A percentile compares a stretch with the other conserved stretches of the same genome.
These are phyloP conservation scores for Leptinotarsa rubiginosa DNA, from an alignment of 2,888 invertebrate genomes.

Conservation along the genomic window DNA sequence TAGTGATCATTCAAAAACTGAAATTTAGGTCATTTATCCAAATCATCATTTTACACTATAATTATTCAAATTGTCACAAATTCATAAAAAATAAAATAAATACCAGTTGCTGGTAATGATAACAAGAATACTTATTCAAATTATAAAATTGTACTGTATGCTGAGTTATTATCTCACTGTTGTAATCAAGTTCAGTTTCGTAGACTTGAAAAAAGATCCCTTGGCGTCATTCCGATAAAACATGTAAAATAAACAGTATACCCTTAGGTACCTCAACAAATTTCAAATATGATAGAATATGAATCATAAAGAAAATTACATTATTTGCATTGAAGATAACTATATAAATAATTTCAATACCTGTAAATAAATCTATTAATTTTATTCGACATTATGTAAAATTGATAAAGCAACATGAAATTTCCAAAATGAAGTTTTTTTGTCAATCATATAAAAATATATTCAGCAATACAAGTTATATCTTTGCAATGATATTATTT, in stretches of 20 bases:
- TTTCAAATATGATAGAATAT: not conserved
- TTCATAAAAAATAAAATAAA: not conserved
- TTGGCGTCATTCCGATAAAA: no score
- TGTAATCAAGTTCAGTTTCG: no score
- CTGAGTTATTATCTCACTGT: no score
- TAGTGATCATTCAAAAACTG: no score
- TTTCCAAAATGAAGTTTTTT: not conserved
- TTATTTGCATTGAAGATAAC: not conserved
- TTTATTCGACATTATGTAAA: not conserved
- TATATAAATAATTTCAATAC: not conserved
- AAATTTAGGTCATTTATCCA: no score
- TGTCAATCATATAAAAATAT: constrained; percentile 2
- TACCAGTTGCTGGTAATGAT: not conserved
- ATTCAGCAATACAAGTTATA: not conserved
- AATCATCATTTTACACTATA: constrained; percentile 1
- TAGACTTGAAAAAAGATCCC: no score
- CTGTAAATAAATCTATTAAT: not conserved
- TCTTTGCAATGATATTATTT: not conserved
- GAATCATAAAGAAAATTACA: not conserved
- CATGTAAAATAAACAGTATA: no score
- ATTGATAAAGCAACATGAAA: not conserved
- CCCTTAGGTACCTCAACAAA: no score
- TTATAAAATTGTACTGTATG: not conserved
- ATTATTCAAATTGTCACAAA: constrained; percentile 4
- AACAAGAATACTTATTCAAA: not conserved